Percentiles rank a stretch among this genome's conserved stretches.
Conservation (phyloP, 1,140 invertebrate genomes). For the Tetranychus urticae region DNA sequence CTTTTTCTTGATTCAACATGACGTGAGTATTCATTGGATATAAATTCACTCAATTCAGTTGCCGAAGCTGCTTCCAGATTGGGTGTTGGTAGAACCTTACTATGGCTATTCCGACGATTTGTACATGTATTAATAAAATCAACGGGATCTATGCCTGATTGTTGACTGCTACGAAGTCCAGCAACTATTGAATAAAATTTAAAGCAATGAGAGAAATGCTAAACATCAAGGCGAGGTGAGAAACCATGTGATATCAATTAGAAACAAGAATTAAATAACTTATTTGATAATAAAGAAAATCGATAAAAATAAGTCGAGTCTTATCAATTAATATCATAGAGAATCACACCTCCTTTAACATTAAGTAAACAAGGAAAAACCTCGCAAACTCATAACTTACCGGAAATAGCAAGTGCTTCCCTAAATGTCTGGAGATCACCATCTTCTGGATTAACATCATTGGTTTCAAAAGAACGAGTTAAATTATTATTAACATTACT, state of each 20-base stretch:
- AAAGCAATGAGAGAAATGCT: too few relatives aligned
- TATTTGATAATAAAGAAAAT: too few relatives aligned
- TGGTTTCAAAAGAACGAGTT: not conserved
- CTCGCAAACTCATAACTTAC: not conserved
- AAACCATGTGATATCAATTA: not conserved
- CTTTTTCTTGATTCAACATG: constrained; percentile 36
- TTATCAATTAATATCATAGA: too few relatives aligned
- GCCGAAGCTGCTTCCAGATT: constrained; percentile 11
- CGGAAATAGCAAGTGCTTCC: constrained; percentile 35
- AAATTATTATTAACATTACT: not conserved
- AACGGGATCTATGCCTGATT: not conserved
- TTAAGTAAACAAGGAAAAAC: not conserved
- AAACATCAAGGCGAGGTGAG: not conserved
- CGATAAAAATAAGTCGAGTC: too few relatives aligned
- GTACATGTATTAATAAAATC: too few relatives aligned
- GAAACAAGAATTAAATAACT: not conserved
- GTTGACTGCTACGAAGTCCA: not conserved
- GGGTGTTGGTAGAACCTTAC: not conserved
- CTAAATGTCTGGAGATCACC: constrained; percentile 40
- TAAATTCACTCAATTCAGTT: constrained; percentile 45
- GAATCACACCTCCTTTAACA: too few relatives aligned
- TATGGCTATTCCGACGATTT: too few relatives aligned
- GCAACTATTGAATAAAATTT: not conserved
- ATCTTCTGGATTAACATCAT: not conserved
- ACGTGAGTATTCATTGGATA: constrained; percentile 45